Base-by-base conservation (phyloP, 2,113 vertebrate genomes). In the Channa argus region DNA sequence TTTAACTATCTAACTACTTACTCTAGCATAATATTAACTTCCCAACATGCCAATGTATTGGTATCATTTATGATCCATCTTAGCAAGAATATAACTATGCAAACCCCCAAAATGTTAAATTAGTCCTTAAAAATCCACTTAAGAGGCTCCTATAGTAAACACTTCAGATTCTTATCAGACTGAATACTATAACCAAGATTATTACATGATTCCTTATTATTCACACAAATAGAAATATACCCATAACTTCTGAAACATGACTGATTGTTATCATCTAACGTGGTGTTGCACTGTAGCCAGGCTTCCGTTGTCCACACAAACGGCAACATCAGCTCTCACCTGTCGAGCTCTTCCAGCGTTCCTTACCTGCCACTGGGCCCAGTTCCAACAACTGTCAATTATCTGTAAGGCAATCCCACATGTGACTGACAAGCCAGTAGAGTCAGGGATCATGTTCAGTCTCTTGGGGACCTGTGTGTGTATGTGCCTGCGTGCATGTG, bases 351-450 rank as follows among this genome's bases (percentile, higher is more conserved):
- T 86, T 86, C 90, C 89, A 87, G 86, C 86, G 85, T 86, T 90
- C 92, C 92, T 90, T 91, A 84, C 92, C 92, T 90, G 89, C 80
- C 87, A 77, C 85, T 93, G 95, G 95, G 94, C 91, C 84, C 82
- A 63, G 0, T 62, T 92, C 96, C 95, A 96, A 84, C 88, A 72
- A 81, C 93, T 88, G 94, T 95, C 94, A 96, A 94, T 96, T 94
- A 96, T 93, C 89, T 74, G 95, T 93, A 96, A 96, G 82, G 88
- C 94, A 95, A 95, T 95, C 94, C 95, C 88, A 88, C 86, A 88
- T 79, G 62, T 74, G 71, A 82, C 10, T 94, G 94, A 93, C 89
- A 80, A 89, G 89, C 87, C 76, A 58, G 84, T 46, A 60, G 74
- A 80, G 73, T 59, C 87, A 86, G 85, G 92, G 95, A 96, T 97